Percentiles rank a stretch among this genome's conserved stretches.
These are phyloP conservation scores for Hippocampus guttulatus DNA, from an alignment of 2,113 vertebrate species.

Conservation along the genomic window DNA sequence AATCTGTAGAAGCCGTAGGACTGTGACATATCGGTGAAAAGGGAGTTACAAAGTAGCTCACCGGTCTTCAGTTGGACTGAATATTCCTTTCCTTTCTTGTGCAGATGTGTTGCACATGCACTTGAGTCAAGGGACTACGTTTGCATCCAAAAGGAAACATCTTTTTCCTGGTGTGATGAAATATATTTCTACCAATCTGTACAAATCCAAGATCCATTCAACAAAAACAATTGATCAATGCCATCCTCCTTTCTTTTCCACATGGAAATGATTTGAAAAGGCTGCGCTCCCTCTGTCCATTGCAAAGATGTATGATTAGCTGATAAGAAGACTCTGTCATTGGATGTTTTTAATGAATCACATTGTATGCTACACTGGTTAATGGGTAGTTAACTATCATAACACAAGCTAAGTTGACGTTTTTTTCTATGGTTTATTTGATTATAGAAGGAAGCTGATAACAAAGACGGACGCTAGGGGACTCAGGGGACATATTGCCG, in stretches of 20 bases:
- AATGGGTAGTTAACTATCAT: not conserved
- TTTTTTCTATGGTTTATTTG: not conserved
- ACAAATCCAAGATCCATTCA: constrained; percentile 2
- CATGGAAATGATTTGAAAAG: constrained; percentile 8
- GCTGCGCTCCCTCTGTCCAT: constrained; percentile 4
- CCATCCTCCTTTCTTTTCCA: not conserved
- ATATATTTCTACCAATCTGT: constrained; percentile 12
- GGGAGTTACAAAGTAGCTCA: not conserved
- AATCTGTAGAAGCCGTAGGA: not conserved
- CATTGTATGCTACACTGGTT: not conserved
- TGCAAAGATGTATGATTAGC: constrained; percentile 3
- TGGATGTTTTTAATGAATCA: constrained; percentile 2
- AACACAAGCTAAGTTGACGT: not conserved
- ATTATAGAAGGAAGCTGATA: constrained; percentile 3
- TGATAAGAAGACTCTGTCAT: not conserved
- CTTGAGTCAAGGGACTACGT: constrained; percentile 1
- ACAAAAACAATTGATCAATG: not conserved
- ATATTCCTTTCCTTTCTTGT: constrained; percentile 3
- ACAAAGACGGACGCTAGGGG: not conserved
- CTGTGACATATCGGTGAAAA: not conserved
- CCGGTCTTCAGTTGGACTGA: constrained; percentile 4
- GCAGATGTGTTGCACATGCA: not conserved
- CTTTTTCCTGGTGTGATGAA: not conserved
- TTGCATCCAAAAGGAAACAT: not conserved
- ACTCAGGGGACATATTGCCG: constrained; percentile 4